Percentiles rank a stretch among this genome's conserved stretches.
phyloP scores from a whole-genome alignment of 2,888 invertebrate species.

The Aspidiotus rigidus region DNA sequence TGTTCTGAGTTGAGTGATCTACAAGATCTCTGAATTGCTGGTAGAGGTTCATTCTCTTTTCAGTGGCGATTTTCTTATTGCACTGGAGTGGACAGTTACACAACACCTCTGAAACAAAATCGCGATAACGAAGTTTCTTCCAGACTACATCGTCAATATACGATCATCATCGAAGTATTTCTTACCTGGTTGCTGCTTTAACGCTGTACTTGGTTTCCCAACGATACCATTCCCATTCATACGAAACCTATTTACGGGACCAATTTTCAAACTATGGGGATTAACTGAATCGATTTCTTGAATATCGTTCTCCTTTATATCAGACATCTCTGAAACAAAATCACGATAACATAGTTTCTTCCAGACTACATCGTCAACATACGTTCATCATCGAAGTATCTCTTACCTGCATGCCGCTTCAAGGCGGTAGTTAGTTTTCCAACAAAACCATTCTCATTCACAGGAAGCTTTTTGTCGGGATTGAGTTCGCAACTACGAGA shows the following conservation, averaged over 20 bases:
- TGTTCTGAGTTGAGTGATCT: conserved; percentile 16
- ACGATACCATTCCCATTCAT: too few relatives aligned
- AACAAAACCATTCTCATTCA: too few relatives aligned
- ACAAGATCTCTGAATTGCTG: conserved; percentile 16
- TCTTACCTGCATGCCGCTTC: not conserved
- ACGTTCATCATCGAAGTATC: not conserved
- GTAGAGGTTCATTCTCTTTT: conserved; percentile 21
- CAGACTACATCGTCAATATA: not conserved
- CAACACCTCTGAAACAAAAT: conserved; percentile 44
- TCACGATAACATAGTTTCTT: not conserved
- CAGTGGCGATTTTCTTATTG: conserved; percentile 45
- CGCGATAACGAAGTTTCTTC: not conserved
- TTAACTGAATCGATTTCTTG: too few relatives aligned
- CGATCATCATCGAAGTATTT: not conserved
- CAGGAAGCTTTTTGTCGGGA: too few relatives aligned
- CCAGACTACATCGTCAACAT: not conserved
- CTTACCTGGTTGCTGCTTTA: not conserved
- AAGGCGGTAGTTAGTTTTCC: not conserved
- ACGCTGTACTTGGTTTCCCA: not conserved
- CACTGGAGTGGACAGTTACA: conserved; percentile 51
- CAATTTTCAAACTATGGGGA: too few relatives aligned
- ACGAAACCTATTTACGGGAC: too few relatives aligned
- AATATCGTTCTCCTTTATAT: too few relatives aligned
- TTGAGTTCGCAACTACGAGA: too few relatives aligned
- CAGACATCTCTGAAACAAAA: conserved; percentile 43